These are phyloP conservation scores for Aphidoletes aphidimyza DNA, from an alignment of 2,888 invertebrate species.

Conservation along the genomic window DNA sequence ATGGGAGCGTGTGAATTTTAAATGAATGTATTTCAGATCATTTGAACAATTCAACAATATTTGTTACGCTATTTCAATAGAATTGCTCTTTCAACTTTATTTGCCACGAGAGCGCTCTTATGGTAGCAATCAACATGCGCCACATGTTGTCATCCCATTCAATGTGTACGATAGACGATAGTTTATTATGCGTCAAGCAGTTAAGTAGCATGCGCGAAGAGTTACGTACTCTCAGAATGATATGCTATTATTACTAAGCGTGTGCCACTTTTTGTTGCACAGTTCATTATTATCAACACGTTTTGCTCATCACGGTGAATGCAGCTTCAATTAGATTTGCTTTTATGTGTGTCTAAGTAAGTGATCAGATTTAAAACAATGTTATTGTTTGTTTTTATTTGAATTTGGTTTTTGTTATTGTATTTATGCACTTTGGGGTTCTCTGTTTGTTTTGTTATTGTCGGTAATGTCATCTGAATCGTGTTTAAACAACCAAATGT, in stretches of 20 bases:
- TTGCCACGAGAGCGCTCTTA: too few relatives aligned
- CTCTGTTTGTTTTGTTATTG: neutral
- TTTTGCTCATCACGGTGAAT: constrained; percentile 14
- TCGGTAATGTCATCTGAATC: too few relatives aligned
- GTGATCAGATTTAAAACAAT: constrained; percentile 3
- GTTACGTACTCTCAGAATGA: neutral
- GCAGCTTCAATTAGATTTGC: neutral
- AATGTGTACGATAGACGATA: neutral
- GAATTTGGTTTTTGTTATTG: neutral
- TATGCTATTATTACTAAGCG: neutral
- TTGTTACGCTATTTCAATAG: neutral
- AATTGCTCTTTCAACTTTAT: too few relatives aligned
- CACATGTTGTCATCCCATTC: too few relatives aligned
- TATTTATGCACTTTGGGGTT: too few relatives aligned
- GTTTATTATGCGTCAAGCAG: neutral
- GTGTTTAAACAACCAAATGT: too few relatives aligned
- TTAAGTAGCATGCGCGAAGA: constrained; percentile 27
- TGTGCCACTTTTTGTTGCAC: neutral
- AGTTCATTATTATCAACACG: constrained; percentile 27
- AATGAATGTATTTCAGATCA: neutral
- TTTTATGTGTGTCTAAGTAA: neutral
- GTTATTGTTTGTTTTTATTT: neutral
- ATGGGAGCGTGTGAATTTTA: constrained; percentile 19
- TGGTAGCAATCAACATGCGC: too few relatives aligned
- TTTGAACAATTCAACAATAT: neutral